Conservation (phyloP, 2,113 vertebrate genomes). For the Petrocephalus zakoni region DNA sequence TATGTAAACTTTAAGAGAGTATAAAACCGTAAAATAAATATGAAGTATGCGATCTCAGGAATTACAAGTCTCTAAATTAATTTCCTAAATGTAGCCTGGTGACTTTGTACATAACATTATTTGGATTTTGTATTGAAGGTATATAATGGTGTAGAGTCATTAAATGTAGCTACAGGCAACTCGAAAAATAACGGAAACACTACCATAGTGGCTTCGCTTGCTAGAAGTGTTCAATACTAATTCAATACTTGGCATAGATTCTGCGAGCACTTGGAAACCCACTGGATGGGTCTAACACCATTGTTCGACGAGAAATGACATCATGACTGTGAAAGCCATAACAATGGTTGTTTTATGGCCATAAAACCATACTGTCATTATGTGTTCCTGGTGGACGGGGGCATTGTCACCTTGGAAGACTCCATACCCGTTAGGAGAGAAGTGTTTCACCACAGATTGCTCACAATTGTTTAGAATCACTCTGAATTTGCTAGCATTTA, state of each 20-base stretch:
- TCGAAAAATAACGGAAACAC: neutral
- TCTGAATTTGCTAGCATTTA: neutral
- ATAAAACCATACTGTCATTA: neutral
- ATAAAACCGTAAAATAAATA: neutral
- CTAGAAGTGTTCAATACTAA: neutral
- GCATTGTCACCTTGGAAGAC: neutral
- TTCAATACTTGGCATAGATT: neutral
- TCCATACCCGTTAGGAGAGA: neutral
- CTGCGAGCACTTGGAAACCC: constrained; percentile 1
- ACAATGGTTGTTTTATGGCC: neutral
- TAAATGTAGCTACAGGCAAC: neutral
- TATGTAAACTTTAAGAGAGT: neutral
- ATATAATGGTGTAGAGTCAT: neutral
- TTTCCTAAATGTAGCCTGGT: neutral
- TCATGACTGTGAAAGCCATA: neutral
- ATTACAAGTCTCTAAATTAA: neutral
- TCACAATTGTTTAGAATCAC: neutral
- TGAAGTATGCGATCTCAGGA: neutral
- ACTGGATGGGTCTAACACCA: neutral
- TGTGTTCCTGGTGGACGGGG: neutral
- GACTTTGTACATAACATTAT: neutral
- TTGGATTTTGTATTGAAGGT: neutral
- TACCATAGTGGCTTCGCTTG: neutral
- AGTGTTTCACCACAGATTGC: neutral
- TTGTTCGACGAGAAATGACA: neutral